Conservation (phyloP, 2,797 vertebrate genomes). For the Typhlichthys eigenmanni region DNA sequence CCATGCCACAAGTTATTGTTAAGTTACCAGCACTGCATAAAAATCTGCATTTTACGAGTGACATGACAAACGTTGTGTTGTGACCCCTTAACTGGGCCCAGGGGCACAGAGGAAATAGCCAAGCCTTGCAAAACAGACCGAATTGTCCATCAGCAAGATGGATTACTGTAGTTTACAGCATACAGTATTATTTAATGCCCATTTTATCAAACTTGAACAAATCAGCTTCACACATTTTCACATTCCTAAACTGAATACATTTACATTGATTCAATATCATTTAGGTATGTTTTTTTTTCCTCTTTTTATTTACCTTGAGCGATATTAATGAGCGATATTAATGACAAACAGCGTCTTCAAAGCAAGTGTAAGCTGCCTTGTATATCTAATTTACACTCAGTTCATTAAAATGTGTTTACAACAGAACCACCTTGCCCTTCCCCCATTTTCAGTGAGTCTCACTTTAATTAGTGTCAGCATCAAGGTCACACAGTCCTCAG, state of each 20-base stretch:
- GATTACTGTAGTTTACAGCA: too few relatives aligned
- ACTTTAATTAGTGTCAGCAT: slow-evolving; percentile 64
- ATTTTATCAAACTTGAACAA: too few relatives aligned
- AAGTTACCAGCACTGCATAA: slow-evolving; percentile 48
- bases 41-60: slow-evolving; percentile 43
- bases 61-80: slow-evolving; percentile 39
- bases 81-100: slow-evolving; percentile 18
- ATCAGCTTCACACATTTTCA: too few relatives aligned
- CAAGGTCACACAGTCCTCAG: slow-evolving; percentile 56
- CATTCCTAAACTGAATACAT: too few relatives aligned
- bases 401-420: slow-evolving; percentile 87
- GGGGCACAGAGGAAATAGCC: slow-evolving; percentile 21
- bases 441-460: slow-evolving; percentile 16
- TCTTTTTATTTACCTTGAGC: slow-evolving; percentile 30
- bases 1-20: slow-evolving; percentile 55
- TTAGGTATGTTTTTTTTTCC: too few relatives aligned
- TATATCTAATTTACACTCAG: slow-evolving; percentile 78
- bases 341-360: slow-evolving; percentile 81
- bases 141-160: not conserved
- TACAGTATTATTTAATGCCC: too few relatives aligned
- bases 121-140: slow-evolving; percentile 23
- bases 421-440: slow-evolving; percentile 66
- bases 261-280: too few relatives aligned
- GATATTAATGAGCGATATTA: slow-evolving; percentile 66
- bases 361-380: slow-evolving; percentile 80